phyloP scores from a whole-genome alignment of 2,888 invertebrate species.

The Ochlodes sylvanus region DNA sequence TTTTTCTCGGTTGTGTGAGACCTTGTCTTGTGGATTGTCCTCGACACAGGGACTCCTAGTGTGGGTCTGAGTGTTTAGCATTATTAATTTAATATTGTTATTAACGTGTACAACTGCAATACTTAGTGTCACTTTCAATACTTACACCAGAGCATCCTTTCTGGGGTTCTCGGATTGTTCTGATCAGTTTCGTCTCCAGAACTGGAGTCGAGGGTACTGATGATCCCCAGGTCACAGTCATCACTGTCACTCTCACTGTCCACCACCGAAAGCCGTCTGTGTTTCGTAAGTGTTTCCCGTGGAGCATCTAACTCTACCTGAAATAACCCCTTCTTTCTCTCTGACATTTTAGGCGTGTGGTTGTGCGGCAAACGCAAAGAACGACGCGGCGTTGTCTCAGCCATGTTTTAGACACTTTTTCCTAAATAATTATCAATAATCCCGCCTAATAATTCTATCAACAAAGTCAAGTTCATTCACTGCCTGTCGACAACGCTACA shows the following conservation, averaged over 20 bases:
- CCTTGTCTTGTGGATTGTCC: no score
- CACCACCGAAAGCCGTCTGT: conserved; percentile 71
- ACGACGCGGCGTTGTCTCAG: conserved; percentile 73
- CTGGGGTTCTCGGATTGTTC: conserved; percentile 60
- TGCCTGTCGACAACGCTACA: conserved; percentile 39
- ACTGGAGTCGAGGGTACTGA: conserved; percentile 82
- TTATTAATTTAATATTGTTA: no score
- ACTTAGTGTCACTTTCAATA: conserved; percentile 42
- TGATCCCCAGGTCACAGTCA: conserved; percentile 84
- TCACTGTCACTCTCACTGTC: conserved; percentile 81
- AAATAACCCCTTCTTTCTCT: conserved; percentile 87
- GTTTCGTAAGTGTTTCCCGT: conserved; percentile 72
- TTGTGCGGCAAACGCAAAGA: conserved; percentile 66
- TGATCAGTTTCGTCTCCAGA: conserved; percentile 76
- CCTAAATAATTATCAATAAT: conserved; percentile 42
- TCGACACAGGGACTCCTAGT: no score
- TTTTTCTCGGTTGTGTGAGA: no score
- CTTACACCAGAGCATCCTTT: conserved; percentile 70
- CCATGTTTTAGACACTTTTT: conserved; percentile 58
- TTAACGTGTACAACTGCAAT: no score
- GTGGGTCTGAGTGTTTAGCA: no score
- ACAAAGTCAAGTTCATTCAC: conserved; percentile 46
- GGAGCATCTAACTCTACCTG: conserved; percentile 58
- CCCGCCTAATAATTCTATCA: conserved; percentile 46
- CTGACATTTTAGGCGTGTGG: conserved; percentile 85